Percentiles rank a stretch among this genome's conserved stretches.
phyloP scores from a whole-genome alignment of 2,888 invertebrate species.

The Andrena fulva region DNA sequence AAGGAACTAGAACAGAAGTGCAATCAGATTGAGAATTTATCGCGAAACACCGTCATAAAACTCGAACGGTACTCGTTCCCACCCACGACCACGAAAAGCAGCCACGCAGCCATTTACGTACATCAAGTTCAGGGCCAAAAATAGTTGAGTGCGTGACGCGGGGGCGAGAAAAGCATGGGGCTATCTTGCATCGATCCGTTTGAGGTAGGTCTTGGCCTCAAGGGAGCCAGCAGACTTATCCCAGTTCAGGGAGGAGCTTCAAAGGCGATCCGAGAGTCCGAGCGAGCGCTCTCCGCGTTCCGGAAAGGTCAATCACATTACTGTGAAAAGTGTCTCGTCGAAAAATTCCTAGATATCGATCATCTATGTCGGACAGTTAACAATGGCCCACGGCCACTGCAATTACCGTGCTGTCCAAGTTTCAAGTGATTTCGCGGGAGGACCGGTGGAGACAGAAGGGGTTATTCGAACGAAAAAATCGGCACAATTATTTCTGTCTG shows the following conservation, averaged over 20 bases:
- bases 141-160: conserved; percentile 71
- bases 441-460: background rate
- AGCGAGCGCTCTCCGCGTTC: conserved; percentile 23
- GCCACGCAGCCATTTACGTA: conserved; percentile 31
- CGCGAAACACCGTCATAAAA: background rate
- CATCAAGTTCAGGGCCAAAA: conserved; percentile 72
- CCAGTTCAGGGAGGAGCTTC: conserved; percentile 83
- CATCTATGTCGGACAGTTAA: background rate
- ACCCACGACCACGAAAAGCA: conserved; percentile 17
- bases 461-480: conserved; percentile 51
- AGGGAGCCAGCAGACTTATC: conserved; percentile 79
- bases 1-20: too few species aligned
- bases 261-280: conserved; percentile 77
- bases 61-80: conserved; percentile 10
- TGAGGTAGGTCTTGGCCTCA: conserved; percentile 82
- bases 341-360: background rate
- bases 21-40: background rate
- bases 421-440: background rate
- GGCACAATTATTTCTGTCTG: conserved; percentile 60
- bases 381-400: background rate
- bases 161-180: conserved; percentile 74
- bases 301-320: background rate
- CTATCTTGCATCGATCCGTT: conserved; percentile 82
- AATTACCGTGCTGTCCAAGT: background rate
- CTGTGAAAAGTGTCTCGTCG: background rate